Percentiles rank a stretch among this genome's conserved stretches.
Evolutionary conservation across 1,140 invertebrate genomes (phyloP).

Genomic region (Pogonomyrmex barbatus): DNA sequence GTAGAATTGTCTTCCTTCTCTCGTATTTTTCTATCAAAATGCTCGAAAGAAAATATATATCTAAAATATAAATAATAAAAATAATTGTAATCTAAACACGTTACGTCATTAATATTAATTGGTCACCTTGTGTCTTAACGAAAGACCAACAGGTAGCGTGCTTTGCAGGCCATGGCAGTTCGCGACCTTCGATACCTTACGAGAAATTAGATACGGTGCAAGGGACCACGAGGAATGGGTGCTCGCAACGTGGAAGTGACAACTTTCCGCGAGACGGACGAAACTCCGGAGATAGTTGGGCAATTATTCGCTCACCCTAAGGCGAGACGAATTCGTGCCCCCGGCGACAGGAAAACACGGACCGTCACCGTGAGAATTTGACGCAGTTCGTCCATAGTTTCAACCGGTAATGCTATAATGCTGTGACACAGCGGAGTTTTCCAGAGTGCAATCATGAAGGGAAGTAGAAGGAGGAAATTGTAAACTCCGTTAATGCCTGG

Average conservation of each 20-base stretch:
- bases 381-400: constrained; percentile 58
- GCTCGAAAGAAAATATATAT: not conserved
- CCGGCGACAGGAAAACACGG: constrained; percentile 19
- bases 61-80: not conserved
- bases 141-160: constrained; percentile 56
- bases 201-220: constrained; percentile 60
- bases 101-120: constrained; percentile 1
- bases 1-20: no score
- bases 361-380: constrained; percentile 57
- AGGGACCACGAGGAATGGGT: constrained; percentile 56
- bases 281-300: constrained; percentile 62
- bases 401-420: constrained; percentile 42
- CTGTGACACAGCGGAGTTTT: constrained; percentile 28
- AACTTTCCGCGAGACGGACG: constrained; percentile 58
- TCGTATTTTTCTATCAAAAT: not conserved
- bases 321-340: constrained; percentile 60
- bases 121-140: not conserved
- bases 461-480: not conserved
- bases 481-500: constrained; percentile 9
- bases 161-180: constrained; percentile 14
- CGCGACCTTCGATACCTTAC: constrained; percentile 53
- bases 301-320: constrained; percentile 61
- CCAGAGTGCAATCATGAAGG: not conserved
- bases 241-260: constrained; percentile 63
- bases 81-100: not conserved